phyloP scores from a whole-genome alignment of 2,797 vertebrate genomes.

The Hemitrygon akajei region DNA sequence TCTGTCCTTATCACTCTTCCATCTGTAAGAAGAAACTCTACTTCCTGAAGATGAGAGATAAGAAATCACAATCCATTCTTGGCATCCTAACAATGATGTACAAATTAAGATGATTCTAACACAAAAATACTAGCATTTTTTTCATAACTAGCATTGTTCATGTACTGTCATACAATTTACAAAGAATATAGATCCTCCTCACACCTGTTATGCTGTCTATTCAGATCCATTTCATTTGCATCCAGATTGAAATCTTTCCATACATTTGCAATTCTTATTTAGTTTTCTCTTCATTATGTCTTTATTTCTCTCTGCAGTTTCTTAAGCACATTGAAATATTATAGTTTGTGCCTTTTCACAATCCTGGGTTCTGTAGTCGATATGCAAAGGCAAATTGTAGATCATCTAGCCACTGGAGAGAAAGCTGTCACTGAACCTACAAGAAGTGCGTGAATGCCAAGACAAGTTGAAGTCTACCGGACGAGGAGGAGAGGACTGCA shows the following conservation, averaged over 20 bases:
- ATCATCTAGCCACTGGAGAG: background rate
- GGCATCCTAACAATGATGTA: background rate
- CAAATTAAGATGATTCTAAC: background rate
- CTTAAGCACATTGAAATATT: background rate
- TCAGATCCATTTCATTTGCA: background rate
- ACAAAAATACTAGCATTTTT: background rate
- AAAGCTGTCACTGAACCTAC: no score
- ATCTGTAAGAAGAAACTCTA: slow-evolving; percentile 3
- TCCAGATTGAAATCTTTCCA: background rate
- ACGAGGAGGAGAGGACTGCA: background rate
- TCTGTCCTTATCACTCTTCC: background rate
- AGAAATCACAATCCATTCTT: background rate
- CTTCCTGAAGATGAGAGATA: background rate
- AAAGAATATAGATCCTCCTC: background rate
- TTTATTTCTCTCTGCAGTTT: background rate
- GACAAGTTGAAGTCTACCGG: background rate
- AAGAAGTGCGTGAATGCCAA: background rate
- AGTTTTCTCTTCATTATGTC: background rate
- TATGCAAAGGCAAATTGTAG: background rate
- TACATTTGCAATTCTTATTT: background rate
- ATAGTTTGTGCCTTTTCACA: background rate
- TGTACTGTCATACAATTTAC: background rate
- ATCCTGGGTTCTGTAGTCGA: background rate
- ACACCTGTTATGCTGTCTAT: background rate
- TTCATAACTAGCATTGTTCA: no score